phyloP scores from a whole-genome alignment of 1,140 invertebrate species.

The Melanaphis sacchari region DNA sequence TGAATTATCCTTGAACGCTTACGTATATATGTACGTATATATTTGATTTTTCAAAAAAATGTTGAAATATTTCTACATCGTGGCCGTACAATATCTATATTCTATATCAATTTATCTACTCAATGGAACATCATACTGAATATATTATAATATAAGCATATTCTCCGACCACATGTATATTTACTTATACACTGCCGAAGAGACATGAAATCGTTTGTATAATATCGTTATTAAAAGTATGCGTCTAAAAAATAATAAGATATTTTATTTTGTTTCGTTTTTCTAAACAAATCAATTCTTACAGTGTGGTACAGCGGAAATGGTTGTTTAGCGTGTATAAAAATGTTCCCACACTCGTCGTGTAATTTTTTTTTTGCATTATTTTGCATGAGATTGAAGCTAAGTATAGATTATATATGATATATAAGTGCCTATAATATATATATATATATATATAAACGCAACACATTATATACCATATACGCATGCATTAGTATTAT shows the following conservation, averaged over 20 bases:
- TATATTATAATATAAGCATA: background rate
- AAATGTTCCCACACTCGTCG: background rate
- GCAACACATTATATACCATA: background rate
- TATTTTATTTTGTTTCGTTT: background rate
- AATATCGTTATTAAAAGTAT: background rate
- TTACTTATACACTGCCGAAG: background rate
- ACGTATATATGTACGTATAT: too few species aligned
- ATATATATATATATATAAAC: background rate
- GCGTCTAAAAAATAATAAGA: background rate
- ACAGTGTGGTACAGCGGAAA: background rate
- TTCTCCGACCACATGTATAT: background rate
- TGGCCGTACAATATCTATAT: too few species aligned
- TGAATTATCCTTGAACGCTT: too few species aligned
- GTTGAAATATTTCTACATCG: too few species aligned
- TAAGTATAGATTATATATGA: background rate
- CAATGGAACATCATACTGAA: too few species aligned
- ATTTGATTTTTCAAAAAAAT: too few species aligned
- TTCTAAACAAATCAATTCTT: background rate
- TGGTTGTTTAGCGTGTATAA: background rate
- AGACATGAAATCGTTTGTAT: background rate
- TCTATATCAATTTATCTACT: too few species aligned
- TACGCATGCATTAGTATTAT: background rate
- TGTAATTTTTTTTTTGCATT: background rate
- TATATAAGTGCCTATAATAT: background rate
- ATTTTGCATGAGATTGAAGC: background rate